These are phyloP conservation scores for Echinometra lucunter DNA, from an alignment of 53 echinoderm and acorn worm species.

Conservation along the genomic window DNA sequence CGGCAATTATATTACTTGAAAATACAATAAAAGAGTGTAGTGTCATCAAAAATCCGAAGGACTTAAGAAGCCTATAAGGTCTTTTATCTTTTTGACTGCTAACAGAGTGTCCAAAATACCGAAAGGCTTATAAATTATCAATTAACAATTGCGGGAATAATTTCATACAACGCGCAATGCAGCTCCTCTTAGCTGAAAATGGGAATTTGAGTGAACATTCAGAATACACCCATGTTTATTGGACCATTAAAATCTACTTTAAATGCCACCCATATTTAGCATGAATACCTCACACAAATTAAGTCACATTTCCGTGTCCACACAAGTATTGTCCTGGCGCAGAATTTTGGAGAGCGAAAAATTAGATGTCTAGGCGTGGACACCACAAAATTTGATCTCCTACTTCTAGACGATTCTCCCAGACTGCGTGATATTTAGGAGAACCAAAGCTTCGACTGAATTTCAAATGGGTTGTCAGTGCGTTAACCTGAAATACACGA, in stretches of 20 bases:
- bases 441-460: background rate
- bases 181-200: no score
- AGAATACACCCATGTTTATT: background rate
- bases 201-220: no score
- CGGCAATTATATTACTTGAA: no score
- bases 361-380: background rate
- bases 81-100: no score
- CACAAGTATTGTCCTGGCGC: background rate
- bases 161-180: no score
- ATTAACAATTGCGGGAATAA: no score
- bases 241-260: background rate
- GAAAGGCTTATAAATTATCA: no score
- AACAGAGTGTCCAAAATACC: no score
- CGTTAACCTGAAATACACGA: slow-evolving; percentile 34
- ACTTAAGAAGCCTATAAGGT: no score
- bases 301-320: slow-evolving; percentile 6
- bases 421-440: slow-evolving; percentile 45
- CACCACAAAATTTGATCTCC: slow-evolving; percentile 31
- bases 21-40: no score
- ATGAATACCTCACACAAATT: background rate
- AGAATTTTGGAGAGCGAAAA: slow-evolving; percentile 36
- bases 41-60: no score
- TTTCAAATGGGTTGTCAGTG: background rate
- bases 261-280: slow-evolving; percentile 25
- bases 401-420: background rate